Base-by-base conservation (phyloP, 1,140 invertebrate genomes). In the Dendrolimus kikuchii region DNA sequence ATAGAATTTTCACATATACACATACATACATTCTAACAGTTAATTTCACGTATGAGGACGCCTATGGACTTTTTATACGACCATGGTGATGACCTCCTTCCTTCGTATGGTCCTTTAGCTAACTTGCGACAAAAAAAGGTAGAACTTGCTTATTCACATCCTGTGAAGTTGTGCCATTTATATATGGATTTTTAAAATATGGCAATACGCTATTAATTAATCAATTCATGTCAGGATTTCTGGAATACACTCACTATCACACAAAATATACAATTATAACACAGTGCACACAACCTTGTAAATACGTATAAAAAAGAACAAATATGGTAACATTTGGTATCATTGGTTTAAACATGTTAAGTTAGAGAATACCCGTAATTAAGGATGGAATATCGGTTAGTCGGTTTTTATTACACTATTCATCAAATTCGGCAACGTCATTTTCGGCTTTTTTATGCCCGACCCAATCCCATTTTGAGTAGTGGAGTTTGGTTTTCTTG, bases 381-480 rank as follows among this genome's bases (percentile, higher is more conserved):
- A 48, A 46, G 51, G 10, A 45, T 56, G 36, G 9, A 43, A 44
- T 55, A 51, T 53, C 48, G 7, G 5, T 60, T 55, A 41, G 39
- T 45, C 10, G 5, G 42, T 23, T 46, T 40, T 4, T 40, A 45
- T 37, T 50, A 7, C 49, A 48, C 76, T 74, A 86, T 55, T 86
- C 83, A 40, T 86, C 83, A 55, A 86, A 86, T 57, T 86, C 83
- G 40, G 62, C 65, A 50, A 87, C 71, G 55, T 87, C 80, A 51
- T 87, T 86, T 51, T 87, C 81, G 37, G 76, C 65, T 53, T 81
- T 83, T 68, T 82, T 85, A 55, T 84, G 78, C 7, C 85, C 85
- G 40, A 90, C 87, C 89, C 89, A 90, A 69, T 90, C 90, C 87
- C 89, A 90, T 70, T 90, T 90, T 63, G 88, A 88, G 71, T 90